Evolutionary conservation across 2,797 vertebrate genomes (phyloP), one percentile per base, ranked within the genome.

Genomic region (Eleutherodactylus coqui): DNA sequence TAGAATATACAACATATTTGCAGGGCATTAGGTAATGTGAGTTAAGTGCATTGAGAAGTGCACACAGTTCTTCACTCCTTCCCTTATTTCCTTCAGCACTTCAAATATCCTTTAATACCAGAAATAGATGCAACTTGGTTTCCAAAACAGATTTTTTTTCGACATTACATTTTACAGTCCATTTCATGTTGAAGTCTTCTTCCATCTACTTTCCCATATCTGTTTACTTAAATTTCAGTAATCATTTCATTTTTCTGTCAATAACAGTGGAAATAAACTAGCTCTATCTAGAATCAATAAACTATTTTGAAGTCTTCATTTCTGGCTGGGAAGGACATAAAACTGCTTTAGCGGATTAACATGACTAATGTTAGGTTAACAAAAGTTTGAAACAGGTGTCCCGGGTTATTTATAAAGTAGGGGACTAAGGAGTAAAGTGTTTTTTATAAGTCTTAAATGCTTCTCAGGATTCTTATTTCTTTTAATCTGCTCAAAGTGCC

Each of bases 401-500:
- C 64, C 10, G 29, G 29, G 60, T 72, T n/a, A 47, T 17, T 45
- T 41, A 60, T 87, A 81, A 84, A 80, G 69, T 73, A 87, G 70
- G 85, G 72, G 38, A 24, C 69, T 67, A 49, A 49, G 83, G 69
- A 82, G 90, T 64, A 75, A 81, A 62, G 4, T 45, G 4, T 38
- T 85, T 79, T 90, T 90, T 89, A 79, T 86, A 69, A 83, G 32
- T 49, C 88, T 87, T 84, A 87, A 89, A 16, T 32, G 80, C 83
- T 85, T 55, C 86, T 90, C 79, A 84, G 79, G 73, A 88, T 89
- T 69, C 85, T 90, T 90, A 90, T 84, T 91, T 51, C 69, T 88
- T 90, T 92, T 91, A 90, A 91, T 91, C 90, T 90, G 36, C 76
- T 91, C 2, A 79, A 91, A 91, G 76, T 89, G 43, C 85, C 78